Percentiles rank a stretch among this genome's conserved stretches.
Evolutionary conservation across 2,888 invertebrate genomes (phyloP).

Genomic region (Pemphredon lugubris): DNA sequence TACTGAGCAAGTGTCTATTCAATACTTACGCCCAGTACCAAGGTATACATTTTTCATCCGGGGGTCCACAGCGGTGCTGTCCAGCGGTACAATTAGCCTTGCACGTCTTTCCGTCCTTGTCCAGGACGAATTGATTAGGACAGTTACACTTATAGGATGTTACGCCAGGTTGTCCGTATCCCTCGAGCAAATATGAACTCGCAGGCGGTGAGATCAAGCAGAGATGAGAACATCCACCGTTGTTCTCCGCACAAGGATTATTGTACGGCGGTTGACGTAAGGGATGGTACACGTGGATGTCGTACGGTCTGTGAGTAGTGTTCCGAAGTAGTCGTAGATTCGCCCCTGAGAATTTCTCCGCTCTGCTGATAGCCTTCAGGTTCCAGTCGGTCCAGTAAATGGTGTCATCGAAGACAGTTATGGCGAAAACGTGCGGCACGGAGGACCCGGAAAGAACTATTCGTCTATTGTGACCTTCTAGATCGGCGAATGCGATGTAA

Average conservation of each 20-base stretch:
- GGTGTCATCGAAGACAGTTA: conserved; percentile 95
- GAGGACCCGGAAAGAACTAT: conserved; percentile 89
- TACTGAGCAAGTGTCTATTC: no score
- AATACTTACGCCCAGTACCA: conserved; percentile 89
- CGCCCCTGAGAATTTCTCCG: conserved; percentile 94
- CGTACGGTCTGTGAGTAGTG: conserved; percentile 97
- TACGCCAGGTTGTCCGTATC: conserved; percentile 90
- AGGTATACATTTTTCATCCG: conserved; percentile 88
- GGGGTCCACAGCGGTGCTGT: conserved; percentile 89
- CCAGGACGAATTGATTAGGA: conserved; percentile 95
- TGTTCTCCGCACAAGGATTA: conserved; percentile 95
- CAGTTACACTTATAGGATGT: conserved; percentile 94
- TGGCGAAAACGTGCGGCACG: conserved; percentile 97
- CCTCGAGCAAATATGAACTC: conserved; percentile 89
- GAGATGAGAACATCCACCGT: conserved; percentile 97
- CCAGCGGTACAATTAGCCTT: conserved; percentile 96
- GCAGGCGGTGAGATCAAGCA: conserved; percentile 94
- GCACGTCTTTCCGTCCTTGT: conserved; percentile 92
- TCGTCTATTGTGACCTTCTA: conserved; percentile 94
- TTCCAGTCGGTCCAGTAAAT: conserved; percentile 99
- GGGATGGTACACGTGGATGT: conserved; percentile 95
- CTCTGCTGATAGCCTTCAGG: conserved; percentile 93
- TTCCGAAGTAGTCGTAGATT: conserved; percentile 90
- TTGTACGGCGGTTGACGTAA: conserved; percentile 91
- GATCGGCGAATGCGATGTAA: conserved; percentile 96